phyloP scores from a whole-genome alignment of 2,113 vertebrate species.

The Sinocyclocheilus rhinocerous region DNA sequence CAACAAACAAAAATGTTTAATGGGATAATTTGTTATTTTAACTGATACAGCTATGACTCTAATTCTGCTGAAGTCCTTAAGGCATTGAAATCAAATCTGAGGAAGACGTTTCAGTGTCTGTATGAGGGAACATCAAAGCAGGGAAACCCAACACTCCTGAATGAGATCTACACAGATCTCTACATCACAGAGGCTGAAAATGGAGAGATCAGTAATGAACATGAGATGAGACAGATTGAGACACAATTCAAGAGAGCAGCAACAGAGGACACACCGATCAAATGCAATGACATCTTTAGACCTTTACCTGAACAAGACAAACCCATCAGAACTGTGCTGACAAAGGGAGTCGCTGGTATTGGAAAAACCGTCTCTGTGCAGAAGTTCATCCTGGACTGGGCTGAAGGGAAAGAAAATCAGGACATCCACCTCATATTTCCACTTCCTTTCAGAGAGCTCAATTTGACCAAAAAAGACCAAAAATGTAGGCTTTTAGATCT shows the following conservation, averaged over 20 bases:
- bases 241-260: too few relatives aligned
- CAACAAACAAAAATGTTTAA: too few relatives aligned
- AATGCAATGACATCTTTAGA: conserved; percentile 1
- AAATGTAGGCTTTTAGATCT: too few relatives aligned
- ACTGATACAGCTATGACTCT: too few relatives aligned
- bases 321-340: background rate
- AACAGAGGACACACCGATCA: background rate
- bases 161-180: conserved; percentile 46
- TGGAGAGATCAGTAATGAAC: conserved; percentile 5
- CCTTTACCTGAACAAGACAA: conserved; percentile 4
- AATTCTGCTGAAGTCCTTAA: too few relatives aligned
- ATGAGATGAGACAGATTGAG: background rate
- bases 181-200: conserved; percentile 30
- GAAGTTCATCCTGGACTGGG: conserved; percentile 7
- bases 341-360: conserved; percentile 6
- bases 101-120: background rate
- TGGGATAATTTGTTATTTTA: too few relatives aligned
- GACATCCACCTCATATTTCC: too few relatives aligned
- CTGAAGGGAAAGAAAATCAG: background rate
- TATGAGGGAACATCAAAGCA: background rate
- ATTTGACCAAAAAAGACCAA: too few relatives aligned
- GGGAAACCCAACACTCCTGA: conserved; percentile 14
- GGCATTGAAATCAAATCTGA: background rate
- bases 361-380: background rate
- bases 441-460: too few relatives aligned